Conservation (phyloP, 2,888 invertebrate species). For the Lordiphosa andalusiaca region DNA sequence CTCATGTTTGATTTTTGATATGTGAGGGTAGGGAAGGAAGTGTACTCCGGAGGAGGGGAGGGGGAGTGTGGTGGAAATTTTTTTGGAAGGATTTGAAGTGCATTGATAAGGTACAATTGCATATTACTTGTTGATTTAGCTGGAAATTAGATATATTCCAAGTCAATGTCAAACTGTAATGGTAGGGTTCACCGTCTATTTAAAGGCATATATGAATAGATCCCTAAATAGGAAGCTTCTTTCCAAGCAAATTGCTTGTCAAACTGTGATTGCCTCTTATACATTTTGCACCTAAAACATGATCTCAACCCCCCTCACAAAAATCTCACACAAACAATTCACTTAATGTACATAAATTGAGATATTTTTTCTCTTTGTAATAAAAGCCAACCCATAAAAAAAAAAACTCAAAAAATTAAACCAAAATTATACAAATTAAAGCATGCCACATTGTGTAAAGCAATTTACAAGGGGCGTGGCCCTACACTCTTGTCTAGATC, state of each 20-base stretch:
- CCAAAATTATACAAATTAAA: conserved; percentile 35
- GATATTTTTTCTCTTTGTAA: background rate
- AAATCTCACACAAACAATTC: background rate
- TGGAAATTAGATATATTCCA: conserved; percentile 5
- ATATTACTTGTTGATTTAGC: conserved; percentile 2
- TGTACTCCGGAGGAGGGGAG: too few relatives aligned
- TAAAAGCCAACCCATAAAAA: conserved; percentile 8
- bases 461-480: conserved; percentile 42
- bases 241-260: background rate
- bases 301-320: background rate
- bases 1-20: conserved; percentile 25
- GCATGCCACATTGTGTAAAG: conserved; percentile 11
- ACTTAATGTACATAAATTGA: conserved; percentile 18
- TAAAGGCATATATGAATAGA: too few relatives aligned
- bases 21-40: background rate
- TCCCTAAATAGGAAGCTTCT: too few relatives aligned
- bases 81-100: background rate
- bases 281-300: conserved; percentile 21
- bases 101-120: conserved; percentile 8
- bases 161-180: background rate
- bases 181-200: too few relatives aligned
- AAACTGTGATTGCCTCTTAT: conserved; percentile 4
- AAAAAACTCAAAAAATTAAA: conserved; percentile 30
- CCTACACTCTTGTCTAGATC: conserved; percentile 10
- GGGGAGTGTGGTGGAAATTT: background rate